A percentile compares a stretch with the other conserved stretches of the same genome.
Evolutionary conservation across 2,113 vertebrate genomes (phyloP).

Genomic region (Salvelinus namaycush): DNA sequence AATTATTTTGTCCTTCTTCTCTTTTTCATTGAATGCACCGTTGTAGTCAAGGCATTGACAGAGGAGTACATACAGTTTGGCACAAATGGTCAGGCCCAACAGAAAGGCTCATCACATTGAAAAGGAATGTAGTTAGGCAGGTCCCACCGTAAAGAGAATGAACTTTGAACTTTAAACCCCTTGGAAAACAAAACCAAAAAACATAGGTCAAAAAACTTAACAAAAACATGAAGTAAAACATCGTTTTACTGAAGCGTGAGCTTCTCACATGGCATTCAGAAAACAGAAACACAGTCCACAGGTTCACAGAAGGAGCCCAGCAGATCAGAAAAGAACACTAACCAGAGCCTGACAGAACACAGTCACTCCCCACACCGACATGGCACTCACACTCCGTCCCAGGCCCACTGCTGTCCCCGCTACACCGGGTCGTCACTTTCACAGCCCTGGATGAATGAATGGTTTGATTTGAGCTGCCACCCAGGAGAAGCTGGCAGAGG

Average conservation of each 20-base stretch:
- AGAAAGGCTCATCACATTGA: slow-evolving; percentile 72
- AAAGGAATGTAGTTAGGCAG: slow-evolving; percentile 67
- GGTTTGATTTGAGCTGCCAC: slow-evolving; percentile 60
- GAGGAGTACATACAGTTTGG: slow-evolving; percentile 78
- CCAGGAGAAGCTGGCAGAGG: slow-evolving; percentile 50
- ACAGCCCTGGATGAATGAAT: slow-evolving; percentile 41
- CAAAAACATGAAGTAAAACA: slow-evolving; percentile 63
- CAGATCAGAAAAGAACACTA: slow-evolving; percentile 74
- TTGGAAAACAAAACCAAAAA: slow-evolving; percentile 60
- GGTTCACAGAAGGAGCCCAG: slow-evolving; percentile 71
- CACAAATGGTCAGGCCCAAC: slow-evolving; percentile 76
- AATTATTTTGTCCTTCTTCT: slow-evolving; percentile 38
- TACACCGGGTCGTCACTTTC: slow-evolving; percentile 40
- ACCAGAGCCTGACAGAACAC: slow-evolving; percentile 63
- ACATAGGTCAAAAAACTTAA: slow-evolving; percentile 28
- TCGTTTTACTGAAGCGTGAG: slow-evolving; percentile 69
- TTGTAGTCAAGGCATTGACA: slow-evolving; percentile 75
- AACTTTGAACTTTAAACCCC: slow-evolving; percentile 76
- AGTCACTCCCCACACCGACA: slow-evolving; percentile 64
- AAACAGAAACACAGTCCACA: slow-evolving; percentile 73
- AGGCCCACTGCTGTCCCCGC: neutral
- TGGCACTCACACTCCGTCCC: slow-evolving; percentile 55
- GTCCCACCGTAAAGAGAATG: slow-evolving; percentile 61
- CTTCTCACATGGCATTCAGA: slow-evolving; percentile 74
- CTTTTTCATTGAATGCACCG: slow-evolving; percentile 68